Evolutionary conservation across 2,888 invertebrate species (phyloP), one percentile per base, ranked within the genome.

Genomic region (Cheilosia impressa): DNA sequence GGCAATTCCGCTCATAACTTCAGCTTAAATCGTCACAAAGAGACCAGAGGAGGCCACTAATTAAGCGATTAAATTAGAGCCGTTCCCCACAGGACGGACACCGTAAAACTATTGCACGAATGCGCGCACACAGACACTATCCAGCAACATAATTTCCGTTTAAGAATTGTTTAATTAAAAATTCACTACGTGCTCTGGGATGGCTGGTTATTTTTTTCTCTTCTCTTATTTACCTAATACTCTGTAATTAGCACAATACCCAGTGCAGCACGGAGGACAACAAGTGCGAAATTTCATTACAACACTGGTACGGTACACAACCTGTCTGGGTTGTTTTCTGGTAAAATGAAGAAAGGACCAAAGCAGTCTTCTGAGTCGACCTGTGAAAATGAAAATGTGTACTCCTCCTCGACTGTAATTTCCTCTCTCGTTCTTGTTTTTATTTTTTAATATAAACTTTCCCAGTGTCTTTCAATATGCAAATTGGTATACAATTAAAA

Each of bases 401-500:
- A 66, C 68, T 69, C 71, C 65, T 66, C 38, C n/a, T n/a, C 66
- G 57, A 53, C 60, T 68, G 66, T 76, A 76, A 85, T 85, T 81
- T 81, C 66, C 68, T 77, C 45, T 34, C 60, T 9, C 10, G 7
- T 57, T 60, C 2, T 31, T 31, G 4, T 62, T 63, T 45, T 73
- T 63, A 41, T 50, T 65, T 58, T 66, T 58, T 47, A 69, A 75
- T 68, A 62, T 52, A 63, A 80, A 85, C 81, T 85, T 81, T 5
- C n/a, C 47, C 55, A 66, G 72, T 63, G 81, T 62, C 85, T 81
- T 81, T 81, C 85, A 81, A 85, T 81, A 85, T 85, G 85, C 85
- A 85, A 85, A 85, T 85, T 85, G 85, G 76, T 81, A 81, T 85
- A 81, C 85, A 85, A 85, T 85, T 85, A 85, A 85, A 85, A 81